Percentiles rank a stretch among this genome's conserved stretches.
phyloP scores from a whole-genome alignment of 2,113 vertebrate genomes.

The Monopterus albus region DNA sequence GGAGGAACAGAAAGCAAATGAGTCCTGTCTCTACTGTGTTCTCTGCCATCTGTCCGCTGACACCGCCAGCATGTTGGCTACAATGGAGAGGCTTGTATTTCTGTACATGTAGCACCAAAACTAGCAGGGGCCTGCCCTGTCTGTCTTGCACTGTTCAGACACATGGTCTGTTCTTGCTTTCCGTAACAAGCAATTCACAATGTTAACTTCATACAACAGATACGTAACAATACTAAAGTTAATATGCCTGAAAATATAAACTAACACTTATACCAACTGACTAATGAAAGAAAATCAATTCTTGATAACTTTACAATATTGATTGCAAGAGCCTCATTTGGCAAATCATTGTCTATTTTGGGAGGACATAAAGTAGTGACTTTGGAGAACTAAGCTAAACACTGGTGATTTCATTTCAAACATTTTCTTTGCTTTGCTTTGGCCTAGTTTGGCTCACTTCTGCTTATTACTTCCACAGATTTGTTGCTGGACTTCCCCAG shows the following conservation, averaged over 20 bases:
- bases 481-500: slow-evolving; percentile 25
- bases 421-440: slow-evolving; percentile 32
- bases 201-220: slow-evolving; percentile 29
- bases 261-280: slow-evolving; percentile 19
- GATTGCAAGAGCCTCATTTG: slow-evolving; percentile 48
- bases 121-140: slow-evolving; percentile 76
- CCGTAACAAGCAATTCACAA: slow-evolving; percentile 37
- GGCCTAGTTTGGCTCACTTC: slow-evolving; percentile 47
- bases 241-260: slow-evolving; percentile 45
- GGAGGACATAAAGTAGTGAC: slow-evolving; percentile 19
- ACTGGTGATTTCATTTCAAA: slow-evolving; percentile 24
- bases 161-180: slow-evolving; percentile 28
- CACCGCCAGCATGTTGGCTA: slow-evolving; percentile 66
- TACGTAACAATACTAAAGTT: slow-evolving; percentile 15
- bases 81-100: slow-evolving; percentile 73
- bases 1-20: slow-evolving; percentile 56
- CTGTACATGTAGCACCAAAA: slow-evolving; percentile 79
- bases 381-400: slow-evolving; percentile 38
- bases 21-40: slow-evolving; percentile 63
- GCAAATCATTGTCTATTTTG: slow-evolving; percentile 21
- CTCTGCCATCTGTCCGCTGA: slow-evolving; percentile 63
- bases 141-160: slow-evolving; percentile 63
- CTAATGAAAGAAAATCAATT: slow-evolving; percentile 43
- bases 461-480: slow-evolving; percentile 34
- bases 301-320: slow-evolving; percentile 36